Evolutionary conservation across 2,888 invertebrate genomes (phyloP).

Genomic region (Drosophila rellima): DNA sequence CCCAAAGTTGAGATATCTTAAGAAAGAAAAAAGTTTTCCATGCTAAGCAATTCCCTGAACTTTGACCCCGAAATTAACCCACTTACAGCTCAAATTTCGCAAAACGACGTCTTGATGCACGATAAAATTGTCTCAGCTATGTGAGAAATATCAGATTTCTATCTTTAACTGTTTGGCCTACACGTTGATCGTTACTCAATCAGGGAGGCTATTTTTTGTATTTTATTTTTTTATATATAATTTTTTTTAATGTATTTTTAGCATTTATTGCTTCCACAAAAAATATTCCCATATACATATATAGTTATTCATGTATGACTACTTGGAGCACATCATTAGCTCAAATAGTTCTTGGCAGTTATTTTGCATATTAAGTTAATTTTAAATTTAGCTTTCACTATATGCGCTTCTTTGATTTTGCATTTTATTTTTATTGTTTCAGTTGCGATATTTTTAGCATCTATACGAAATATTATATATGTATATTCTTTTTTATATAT

Average conservation of each 20-base stretch:
- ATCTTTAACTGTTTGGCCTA: too few species aligned
- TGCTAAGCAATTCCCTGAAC: too few species aligned
- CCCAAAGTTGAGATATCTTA: too few species aligned
- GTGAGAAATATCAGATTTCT: too few species aligned
- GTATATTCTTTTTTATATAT: conserved; percentile 48
- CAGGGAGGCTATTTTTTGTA: too few species aligned
- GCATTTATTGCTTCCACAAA: conserved; percentile 69
- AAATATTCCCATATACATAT: conserved; percentile 51
- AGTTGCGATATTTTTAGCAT: conserved; percentile 38
- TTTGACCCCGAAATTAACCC: too few species aligned
- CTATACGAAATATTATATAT: conserved; percentile 28
- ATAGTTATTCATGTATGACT: conserved; percentile 53
- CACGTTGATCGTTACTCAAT: too few species aligned
- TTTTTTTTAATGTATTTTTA: conserved; percentile 10
- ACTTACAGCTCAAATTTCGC: too few species aligned
- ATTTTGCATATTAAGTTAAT: conserved; percentile 69
- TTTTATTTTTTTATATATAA: not conserved
- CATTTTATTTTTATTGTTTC: conserved; percentile 13
- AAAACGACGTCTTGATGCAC: too few species aligned
- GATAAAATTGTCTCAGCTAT: too few species aligned
- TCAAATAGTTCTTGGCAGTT: conserved; percentile 84
- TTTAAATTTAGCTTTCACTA: conserved; percentile 45
- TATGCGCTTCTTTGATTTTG: conserved; percentile 33
- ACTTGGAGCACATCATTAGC: conserved; percentile 80
- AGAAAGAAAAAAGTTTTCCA: too few species aligned